phyloP scores from a whole-genome alignment of 2,113 vertebrate species.

The Strix uralensis region DNA sequence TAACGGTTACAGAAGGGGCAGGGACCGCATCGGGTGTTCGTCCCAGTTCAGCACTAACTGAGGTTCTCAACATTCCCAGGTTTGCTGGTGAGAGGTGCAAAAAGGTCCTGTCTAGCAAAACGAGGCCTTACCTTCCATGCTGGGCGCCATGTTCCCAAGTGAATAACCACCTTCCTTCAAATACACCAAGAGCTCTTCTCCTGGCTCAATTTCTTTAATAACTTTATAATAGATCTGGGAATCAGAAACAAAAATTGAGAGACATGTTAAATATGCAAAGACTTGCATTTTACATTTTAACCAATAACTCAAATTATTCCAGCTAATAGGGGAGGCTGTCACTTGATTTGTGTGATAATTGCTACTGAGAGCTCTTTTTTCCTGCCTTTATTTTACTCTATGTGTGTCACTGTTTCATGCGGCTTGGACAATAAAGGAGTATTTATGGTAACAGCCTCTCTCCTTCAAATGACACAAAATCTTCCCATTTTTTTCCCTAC shows the following conservation, averaged over 20 bases:
- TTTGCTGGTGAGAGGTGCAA: background rate
- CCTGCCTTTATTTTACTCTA: background rate
- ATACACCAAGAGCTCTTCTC: conserved; percentile 95
- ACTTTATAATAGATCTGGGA: conserved; percentile 93
- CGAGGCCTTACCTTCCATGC: conserved; percentile 90
- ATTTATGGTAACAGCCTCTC: background rate
- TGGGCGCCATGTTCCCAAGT: conserved; percentile 89
- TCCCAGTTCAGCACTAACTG: background rate
- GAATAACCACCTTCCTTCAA: conserved; percentile 93
- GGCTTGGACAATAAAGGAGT: background rate
- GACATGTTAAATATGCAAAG: background rate
- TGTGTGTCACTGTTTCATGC: background rate
- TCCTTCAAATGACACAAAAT: background rate
- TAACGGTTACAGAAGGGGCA: background rate
- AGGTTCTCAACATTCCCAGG: background rate
- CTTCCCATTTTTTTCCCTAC: background rate
- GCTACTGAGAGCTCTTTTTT: background rate
- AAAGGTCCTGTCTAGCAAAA: background rate
- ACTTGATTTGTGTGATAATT: background rate
- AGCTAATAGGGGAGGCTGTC: background rate
- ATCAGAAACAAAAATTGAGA: conserved; percentile 16
- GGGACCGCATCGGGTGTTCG: background rate
- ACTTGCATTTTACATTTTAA: background rate
- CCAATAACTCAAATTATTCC: background rate
- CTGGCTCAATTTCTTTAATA: conserved; percentile 93